These are phyloP conservation scores for Drepana falcataria DNA, from an alignment of 2,888 invertebrate genomes.

Conservation along the genomic window DNA sequence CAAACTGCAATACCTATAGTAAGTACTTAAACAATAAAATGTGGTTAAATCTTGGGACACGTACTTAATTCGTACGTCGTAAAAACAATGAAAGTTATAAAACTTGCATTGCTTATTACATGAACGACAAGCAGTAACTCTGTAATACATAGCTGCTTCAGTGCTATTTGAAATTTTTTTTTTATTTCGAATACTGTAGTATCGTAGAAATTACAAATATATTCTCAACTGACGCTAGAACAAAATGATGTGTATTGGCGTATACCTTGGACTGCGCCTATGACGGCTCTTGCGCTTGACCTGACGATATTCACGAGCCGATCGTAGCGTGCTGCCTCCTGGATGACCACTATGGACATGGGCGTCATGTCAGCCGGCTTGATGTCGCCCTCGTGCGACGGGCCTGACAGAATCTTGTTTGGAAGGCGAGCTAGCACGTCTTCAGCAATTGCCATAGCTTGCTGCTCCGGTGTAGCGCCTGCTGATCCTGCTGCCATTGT, in stretches of 20 bases:
- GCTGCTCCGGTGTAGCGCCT: constrained; percentile 86
- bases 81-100: no score
- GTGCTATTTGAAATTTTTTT: no score
- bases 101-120: no score
- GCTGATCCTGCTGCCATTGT: constrained; percentile 78
- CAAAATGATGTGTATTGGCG: not conserved
- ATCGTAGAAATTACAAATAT: no score
- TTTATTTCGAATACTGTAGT: no score
- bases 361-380: constrained; percentile 89
- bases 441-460: constrained; percentile 86
- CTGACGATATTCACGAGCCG: constrained; percentile 86
- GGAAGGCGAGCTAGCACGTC: constrained; percentile 90
- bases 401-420: constrained; percentile 81
- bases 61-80: no score
- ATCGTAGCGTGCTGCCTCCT: constrained; percentile 90
- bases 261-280: constrained; percentile 91
- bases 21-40: no score
- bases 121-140: no score
- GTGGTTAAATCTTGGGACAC: no score
- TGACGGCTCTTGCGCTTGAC: constrained; percentile 85
- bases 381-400: constrained; percentile 82
- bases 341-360: constrained; percentile 95
- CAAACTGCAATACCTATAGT: no score
- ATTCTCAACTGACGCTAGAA: not conserved
- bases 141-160: no score